phyloP scores from a whole-genome alignment of 23 tunicate species.

The Ciona savignyi region DNA sequence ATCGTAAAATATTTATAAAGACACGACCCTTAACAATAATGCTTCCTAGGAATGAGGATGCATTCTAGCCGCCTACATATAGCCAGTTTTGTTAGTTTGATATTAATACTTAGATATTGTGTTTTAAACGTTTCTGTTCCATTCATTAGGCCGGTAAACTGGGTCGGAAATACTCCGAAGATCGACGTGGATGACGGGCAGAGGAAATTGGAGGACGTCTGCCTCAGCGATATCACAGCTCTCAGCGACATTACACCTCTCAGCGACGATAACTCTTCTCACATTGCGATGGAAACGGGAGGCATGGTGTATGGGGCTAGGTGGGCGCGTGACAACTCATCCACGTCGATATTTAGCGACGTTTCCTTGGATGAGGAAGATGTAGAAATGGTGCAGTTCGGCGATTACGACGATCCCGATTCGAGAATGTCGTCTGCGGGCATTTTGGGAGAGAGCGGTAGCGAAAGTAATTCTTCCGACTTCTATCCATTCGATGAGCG shows the following conservation, averaged over 20 bases:
- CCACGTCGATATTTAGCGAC: not conserved
- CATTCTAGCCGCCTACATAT: too few species aligned
- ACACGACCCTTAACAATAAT: too few species aligned
- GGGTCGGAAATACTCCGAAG: not conserved
- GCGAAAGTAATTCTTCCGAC: not conserved
- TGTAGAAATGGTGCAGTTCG: not conserved
- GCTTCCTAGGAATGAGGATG: too few species aligned
- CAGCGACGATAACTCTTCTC: not conserved
- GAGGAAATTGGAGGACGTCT: not conserved
- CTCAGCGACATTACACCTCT: not conserved
- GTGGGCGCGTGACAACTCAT: not conserved
- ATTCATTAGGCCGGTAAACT: not conserved
- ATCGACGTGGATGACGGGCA: not conserved
- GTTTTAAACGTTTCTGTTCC: too few species aligned
- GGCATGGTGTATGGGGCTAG: not conserved
- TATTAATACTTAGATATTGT: too few species aligned
- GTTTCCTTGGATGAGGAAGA: not conserved
- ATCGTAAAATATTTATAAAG: too few species aligned
- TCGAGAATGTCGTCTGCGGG: not conserved
- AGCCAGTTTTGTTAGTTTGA: too few species aligned
- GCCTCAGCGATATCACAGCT: not conserved
- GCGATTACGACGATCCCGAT: not conserved
- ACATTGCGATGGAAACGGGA: too few species aligned
- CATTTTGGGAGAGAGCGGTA: not conserved
- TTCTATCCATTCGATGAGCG: not conserved